Percentiles rank a stretch among this genome's conserved stretches.
These are phyloP conservation scores for Acrocephalus scirpaceus DNA, from an alignment of 2,797 vertebrate species.

Conservation along the genomic window DNA sequence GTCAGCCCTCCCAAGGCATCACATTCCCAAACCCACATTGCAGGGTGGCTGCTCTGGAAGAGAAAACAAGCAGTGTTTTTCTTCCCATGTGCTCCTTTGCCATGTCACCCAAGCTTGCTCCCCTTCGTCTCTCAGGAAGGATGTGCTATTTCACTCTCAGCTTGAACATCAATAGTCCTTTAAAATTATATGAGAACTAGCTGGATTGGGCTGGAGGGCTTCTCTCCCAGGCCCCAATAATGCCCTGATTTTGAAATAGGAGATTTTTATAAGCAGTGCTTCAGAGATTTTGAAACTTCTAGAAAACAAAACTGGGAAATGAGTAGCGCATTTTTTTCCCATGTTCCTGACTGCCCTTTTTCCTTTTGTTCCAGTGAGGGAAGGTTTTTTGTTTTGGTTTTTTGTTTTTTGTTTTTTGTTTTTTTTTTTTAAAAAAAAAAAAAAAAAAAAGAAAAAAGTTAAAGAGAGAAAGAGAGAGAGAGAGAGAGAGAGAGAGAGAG, in stretches of 20 bases:
- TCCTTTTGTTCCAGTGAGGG: not conserved
- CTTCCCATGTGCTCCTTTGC: not conserved
- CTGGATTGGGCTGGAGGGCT: not conserved
- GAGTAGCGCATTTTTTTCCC: not conserved
- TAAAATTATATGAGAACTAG: not conserved
- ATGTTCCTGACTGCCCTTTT: not conserved
- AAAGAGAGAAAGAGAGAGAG: too few species aligned
- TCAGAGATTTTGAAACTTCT: not conserved
- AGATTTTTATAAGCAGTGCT: not conserved
- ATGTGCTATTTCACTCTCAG: not conserved
- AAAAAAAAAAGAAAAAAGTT: too few species aligned
- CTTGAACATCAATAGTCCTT: not conserved
- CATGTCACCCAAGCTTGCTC: not conserved
- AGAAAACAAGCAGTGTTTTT: not conserved
- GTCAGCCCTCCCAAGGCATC: not conserved
- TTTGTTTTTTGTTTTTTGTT: too few species aligned
- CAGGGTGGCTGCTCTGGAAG: not conserved
- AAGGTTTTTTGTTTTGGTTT: too few species aligned
- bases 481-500: fast-evolving
- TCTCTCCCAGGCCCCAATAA: not conserved
- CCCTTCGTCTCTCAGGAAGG: not conserved
- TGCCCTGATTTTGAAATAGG: not conserved
- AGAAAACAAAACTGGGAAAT: not conserved
- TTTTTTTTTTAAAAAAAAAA: not conserved
- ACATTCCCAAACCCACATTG: not conserved